These are phyloP conservation scores for Drosophila repletoides DNA, from an alignment of 1,140 invertebrate genomes.

Conservation along the genomic window DNA sequence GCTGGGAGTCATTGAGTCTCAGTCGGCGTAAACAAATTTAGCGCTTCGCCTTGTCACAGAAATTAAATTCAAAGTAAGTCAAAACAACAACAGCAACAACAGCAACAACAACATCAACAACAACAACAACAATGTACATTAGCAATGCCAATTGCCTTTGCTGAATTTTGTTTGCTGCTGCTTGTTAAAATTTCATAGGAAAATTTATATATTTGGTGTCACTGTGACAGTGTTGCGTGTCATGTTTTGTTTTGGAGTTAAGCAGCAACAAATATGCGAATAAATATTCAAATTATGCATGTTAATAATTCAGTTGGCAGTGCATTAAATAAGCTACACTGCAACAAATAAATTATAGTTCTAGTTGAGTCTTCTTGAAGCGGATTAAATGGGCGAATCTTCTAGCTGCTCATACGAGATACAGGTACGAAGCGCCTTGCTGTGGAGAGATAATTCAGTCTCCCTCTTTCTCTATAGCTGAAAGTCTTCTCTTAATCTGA, in stretches of 20 bases:
- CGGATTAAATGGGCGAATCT: no score
- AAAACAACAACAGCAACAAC: conserved; percentile 39
- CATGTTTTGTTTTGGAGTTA: conserved; percentile 44
- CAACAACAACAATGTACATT: conserved; percentile 30
- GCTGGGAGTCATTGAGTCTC: conserved; percentile 57
- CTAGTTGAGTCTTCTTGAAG: no score
- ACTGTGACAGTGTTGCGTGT: conserved; percentile 66
- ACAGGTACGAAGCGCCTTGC: no score
- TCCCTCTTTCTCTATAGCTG: no score
- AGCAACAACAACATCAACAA: conserved; percentile 33
- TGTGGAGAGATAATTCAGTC: no score
- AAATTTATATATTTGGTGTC: conserved; percentile 62
- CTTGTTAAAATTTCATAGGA: conserved; percentile 41
- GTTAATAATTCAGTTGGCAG: conserved; percentile 27
- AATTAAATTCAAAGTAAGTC: conserved; percentile 57
- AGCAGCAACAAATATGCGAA: neutral
- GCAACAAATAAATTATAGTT: conserved; percentile 18
- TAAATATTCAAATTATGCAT: conserved; percentile 2
- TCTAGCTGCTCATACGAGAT: no score
- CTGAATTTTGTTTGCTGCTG: conserved; percentile 2
- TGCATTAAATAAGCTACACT: conserved; percentile 42
- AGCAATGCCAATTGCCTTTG: conserved; percentile 44
- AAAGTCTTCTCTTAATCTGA: no score
- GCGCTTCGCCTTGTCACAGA: conserved; percentile 69
- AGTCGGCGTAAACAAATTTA: conserved; percentile 64